Base-by-base conservation (phyloP, 37 sponge, comb jelly and placozoan species). In the Corticium candelabrum region DNA sequence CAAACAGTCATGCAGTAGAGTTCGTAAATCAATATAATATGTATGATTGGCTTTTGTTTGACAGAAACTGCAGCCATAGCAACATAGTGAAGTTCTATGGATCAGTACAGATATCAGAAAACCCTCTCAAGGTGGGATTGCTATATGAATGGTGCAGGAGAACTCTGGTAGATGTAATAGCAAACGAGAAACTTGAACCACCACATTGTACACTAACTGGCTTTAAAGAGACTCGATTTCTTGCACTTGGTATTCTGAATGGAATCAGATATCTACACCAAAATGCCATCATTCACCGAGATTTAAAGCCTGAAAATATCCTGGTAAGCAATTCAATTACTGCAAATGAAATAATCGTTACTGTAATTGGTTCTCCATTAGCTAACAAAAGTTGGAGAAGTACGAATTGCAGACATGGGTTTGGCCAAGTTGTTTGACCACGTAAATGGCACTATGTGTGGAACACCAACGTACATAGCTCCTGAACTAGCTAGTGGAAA, bases 291-390 rank as follows among this genome's bases (percentile, higher is more conserved):
- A 91, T 94, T 1, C 95, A 94, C 86, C 43, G 95, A 31, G 95
- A 94, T 68, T 78, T 94, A 35, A 94, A 94, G 69, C 95, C 95
- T 30, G 95, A 94, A 77, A 94, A 94, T 69, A 77, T 94, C 21
- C 89, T 94, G 34, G 78, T 94, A 27, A 83, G 83, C 32, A 87
- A 94, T 74, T 78, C 62, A n/a, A n/a, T n/a, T n/a, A n/a, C 21
- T 50, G 62, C 11, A 11, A 50, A 50, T 50, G 21, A 50, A 50
- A 50, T 11, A 50, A 50, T 27, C 11, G 11, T 50, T 50, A 27
- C 21, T 27, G 11, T 50, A 21, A 50, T 50, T 50, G 62, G 11
- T 50, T 50, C 21, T 50, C 62, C n/a, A n/a, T 50, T 50, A 50
- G 62, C 62, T 50, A 11, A 50, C 62, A 50, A 50, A 11, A 27